These are phyloP conservation scores for Sebastes miniatus DNA, from an alignment of 2,797 vertebrate genomes.

Conservation along the genomic window DNA sequence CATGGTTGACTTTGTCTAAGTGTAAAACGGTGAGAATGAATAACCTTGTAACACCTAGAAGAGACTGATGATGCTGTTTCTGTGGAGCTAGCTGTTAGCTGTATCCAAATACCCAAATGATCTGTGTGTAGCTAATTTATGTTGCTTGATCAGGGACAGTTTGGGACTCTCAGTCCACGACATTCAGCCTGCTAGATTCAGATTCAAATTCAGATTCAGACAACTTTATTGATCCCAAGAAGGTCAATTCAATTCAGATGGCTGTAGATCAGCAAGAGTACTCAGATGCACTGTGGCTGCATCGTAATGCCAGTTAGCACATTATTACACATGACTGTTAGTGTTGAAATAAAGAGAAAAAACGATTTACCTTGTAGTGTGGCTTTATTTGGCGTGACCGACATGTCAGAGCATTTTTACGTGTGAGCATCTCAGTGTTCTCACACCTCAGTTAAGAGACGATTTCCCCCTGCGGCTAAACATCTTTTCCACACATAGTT, in stretches of 20 bases:
- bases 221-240: too few relatives aligned
- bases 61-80: conserved; percentile 25
- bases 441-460: neutral
- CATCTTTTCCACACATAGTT: neutral
- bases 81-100: conserved; percentile 14
- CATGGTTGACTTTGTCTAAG: conserved; percentile 24
- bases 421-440: neutral
- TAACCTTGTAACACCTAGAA: conserved; percentile 15
- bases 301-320: conserved; percentile 21
- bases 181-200: neutral
- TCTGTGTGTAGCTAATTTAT: conserved; percentile 3
- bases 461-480: neutral
- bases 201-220: too few relatives aligned
- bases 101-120: conserved; percentile 11
- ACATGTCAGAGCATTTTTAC: neutral
- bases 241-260: too few relatives aligned
- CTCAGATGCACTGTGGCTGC: conserved; percentile 14
- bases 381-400: conserved; percentile 33
- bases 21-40: conserved; percentile 25
- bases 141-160: conserved; percentile 6
- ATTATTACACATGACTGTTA: conserved; percentile 42
- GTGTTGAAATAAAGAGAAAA: conserved; percentile 68
- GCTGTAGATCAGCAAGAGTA: neutral
- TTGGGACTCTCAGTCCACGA: neutral
- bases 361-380: conserved; percentile 3